Evolutionary conservation across 2,797 vertebrate genomes (phyloP).

Genomic region (Borostomias antarcticus): DNA sequence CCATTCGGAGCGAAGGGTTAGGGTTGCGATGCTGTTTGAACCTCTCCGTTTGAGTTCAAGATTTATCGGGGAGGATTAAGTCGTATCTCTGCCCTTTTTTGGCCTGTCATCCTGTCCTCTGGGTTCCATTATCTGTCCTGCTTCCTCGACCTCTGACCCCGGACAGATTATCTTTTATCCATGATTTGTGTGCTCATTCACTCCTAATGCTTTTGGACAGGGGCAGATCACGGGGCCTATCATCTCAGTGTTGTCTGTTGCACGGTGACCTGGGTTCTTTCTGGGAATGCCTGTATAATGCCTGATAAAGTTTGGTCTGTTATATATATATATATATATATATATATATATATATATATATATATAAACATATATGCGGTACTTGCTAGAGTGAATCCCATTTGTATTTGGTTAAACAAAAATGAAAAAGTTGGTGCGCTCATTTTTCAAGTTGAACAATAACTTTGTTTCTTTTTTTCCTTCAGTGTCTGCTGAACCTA

Average conservation of each 20-base stretch:
- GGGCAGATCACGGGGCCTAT: not conserved
- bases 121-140: slow-evolving; percentile 41
- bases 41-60: slow-evolving; percentile 50
- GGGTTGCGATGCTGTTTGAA: slow-evolving; percentile 45
- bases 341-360: too few relatives aligned
- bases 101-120: slow-evolving; percentile 36
- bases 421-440: too few relatives aligned
- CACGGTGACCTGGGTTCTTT: not conserved
- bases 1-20: too few relatives aligned
- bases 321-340: too few relatives aligned
- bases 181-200: slow-evolving; percentile 44
- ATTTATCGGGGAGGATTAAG: slow-evolving; percentile 60
- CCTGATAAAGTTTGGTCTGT: too few relatives aligned
- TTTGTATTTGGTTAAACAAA: too few relatives aligned
- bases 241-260: too few relatives aligned
- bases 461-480: not conserved
- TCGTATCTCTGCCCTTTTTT: slow-evolving; percentile 42
- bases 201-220: slow-evolving; percentile 28
- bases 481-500: slow-evolving; percentile 17
- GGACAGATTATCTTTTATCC: slow-evolving; percentile 46
- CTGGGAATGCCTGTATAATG: not conserved
- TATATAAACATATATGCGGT: too few relatives aligned
- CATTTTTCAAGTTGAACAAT: too few relatives aligned
- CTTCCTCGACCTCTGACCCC: slow-evolving; percentile 43
- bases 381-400: too few relatives aligned